Evolutionary conservation across 2,797 vertebrate genomes (phyloP).

Genomic region (Coccyzus lansbergi): DNA sequence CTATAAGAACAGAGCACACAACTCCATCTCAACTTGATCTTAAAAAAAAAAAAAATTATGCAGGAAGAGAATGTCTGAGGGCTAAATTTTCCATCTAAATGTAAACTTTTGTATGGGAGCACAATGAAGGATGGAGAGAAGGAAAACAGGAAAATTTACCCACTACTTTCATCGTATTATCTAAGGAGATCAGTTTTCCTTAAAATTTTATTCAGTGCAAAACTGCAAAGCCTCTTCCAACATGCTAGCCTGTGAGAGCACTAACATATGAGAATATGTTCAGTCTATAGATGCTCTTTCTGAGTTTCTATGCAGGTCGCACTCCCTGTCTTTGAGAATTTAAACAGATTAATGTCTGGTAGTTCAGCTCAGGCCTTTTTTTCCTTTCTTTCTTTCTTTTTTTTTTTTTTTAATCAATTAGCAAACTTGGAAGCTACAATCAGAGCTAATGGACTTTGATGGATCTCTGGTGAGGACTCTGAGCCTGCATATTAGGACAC

Average conservation of each 20-base stretch:
- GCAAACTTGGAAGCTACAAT: neutral
- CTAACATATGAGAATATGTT: conserved; percentile 43
- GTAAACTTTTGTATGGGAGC: neutral
- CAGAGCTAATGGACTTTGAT: neutral
- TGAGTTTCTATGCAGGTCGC: conserved; percentile 24
- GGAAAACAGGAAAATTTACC: neutral
- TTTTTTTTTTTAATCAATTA: neutral
- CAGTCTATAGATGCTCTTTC: conserved; percentile 55
- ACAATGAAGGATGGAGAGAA: neutral
- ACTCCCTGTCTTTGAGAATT: neutral
- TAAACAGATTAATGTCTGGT: conserved; percentile 48
- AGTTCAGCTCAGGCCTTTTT: neutral
- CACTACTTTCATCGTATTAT: neutral
- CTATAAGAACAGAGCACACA: neutral
- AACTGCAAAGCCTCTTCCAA: conserved; percentile 59
- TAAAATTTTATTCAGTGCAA: conserved; percentile 9
- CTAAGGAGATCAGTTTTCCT: neutral
- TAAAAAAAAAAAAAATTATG: neutral
- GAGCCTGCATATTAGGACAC: neutral
- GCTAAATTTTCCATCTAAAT: neutral
- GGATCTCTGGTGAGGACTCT: neutral
- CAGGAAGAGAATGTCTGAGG: neutral
- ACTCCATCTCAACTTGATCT: neutral
- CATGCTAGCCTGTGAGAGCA: conserved; percentile 55
- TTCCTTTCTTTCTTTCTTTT: neutral